Conservation (phyloP, 2,113 vertebrate genomes). For the Nothocercus nigrocapillus region DNA sequence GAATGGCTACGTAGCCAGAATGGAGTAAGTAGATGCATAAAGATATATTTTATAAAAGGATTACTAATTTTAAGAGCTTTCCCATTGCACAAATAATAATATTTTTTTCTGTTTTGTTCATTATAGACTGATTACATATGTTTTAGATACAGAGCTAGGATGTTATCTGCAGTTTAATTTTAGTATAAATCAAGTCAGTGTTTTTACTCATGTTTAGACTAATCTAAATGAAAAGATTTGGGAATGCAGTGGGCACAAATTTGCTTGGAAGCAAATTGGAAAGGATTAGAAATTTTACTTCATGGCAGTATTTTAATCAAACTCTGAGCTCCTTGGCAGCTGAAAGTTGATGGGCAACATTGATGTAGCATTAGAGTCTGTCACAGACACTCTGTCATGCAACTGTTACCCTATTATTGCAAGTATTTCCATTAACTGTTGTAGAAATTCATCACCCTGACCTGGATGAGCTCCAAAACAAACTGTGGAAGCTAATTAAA, state of each 20-base stretch:
- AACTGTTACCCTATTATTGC: constrained; percentile 47
- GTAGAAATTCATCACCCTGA: constrained; percentile 57
- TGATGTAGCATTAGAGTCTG: neutral
- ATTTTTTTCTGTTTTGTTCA: neutral
- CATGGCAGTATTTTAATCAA: neutral
- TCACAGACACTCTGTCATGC: neutral
- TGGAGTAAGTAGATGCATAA: neutral
- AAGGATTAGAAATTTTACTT: neutral
- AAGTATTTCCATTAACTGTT: constrained; percentile 68
- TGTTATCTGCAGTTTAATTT: neutral
- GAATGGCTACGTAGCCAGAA: neutral
- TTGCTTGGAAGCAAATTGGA: neutral
- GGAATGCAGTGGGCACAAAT: neutral
- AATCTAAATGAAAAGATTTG: neutral
- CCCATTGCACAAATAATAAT: neutral
- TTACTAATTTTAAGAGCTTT: neutral
- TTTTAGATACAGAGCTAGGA: neutral
- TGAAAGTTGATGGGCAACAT: neutral
- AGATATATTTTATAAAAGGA: neutral
- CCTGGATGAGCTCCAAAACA: constrained; percentile 65
- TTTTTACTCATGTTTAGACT: neutral
- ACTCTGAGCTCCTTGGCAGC: neutral
- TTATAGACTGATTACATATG: neutral
- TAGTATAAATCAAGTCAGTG: neutral
- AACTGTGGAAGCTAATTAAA: constrained; percentile 74